Evolutionary conservation across 2,797 vertebrate genomes (phyloP), one percentile per base, ranked within the genome.

Genomic region (Takifugu rubripes): DNA sequence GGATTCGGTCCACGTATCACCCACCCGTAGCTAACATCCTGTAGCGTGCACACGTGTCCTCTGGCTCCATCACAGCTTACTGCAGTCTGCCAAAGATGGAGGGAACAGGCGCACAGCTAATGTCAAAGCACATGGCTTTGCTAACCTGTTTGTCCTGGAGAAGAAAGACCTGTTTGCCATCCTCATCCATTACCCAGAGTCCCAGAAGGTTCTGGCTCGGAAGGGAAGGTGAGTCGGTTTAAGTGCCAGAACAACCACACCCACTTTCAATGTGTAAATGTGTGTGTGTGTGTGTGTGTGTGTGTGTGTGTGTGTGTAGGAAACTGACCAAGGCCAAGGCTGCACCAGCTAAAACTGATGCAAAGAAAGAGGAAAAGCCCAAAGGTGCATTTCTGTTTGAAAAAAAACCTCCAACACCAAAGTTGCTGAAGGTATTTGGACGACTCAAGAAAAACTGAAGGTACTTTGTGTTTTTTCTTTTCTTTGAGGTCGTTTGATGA

Each of bases 141-240:
- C 94, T 42, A 97, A 98, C 72, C 94, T 99, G 40, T 94, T 96
- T 47, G 96, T 94, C 62, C 87, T 99, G 76, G 94, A 97, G 77
- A 98, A 97, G 87, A 98, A 94, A 77, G 93, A 93, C 47, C 89
- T 97, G 64, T 93, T 93, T 61, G 93, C 98, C 70, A 98, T 98
- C 74, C 83, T 99, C 50, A 61, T 93, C 68, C 90, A 96, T 68
- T 98, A 99, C 66, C 97, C 96, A 0, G 92, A 95, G 66, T 96
- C 95, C 25, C 93, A 98, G 83, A 98, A 93, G 55, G 85, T 98
- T 7, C 85, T 99, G 73, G 93, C 90, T 84, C 93, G 93, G 79
- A 99, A 98, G 88, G 95, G 94, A 67, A 94, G 75, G 96, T 96
- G 79, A 67, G 81, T 62, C 21, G 4, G 17, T 14, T 14, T 40